A percentile compares a stretch with the other conserved stretches of the same genome.
phyloP scores from a whole-genome alignment of 2,113 vertebrate genomes.

The Mellivora capensis region DNA sequence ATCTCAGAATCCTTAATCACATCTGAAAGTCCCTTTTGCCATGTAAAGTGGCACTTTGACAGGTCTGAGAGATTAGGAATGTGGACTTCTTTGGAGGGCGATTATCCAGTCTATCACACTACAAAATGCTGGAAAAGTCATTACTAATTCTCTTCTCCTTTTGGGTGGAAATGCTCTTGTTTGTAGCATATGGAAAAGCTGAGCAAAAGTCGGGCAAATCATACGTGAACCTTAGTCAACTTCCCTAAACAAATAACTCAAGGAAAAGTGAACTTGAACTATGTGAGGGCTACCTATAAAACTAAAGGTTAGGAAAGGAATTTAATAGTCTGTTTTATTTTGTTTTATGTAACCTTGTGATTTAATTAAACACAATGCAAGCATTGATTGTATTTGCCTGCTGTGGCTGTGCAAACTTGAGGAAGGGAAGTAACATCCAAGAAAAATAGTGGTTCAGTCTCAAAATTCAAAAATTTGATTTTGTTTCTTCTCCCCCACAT shows the following conservation, averaged over 20 bases:
- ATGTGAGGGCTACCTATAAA: background rate
- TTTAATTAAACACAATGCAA: constrained; percentile 32
- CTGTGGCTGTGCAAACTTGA: background rate
- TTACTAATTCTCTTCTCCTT: constrained; percentile 1
- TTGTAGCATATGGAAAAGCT: background rate
- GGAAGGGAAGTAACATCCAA: background rate
- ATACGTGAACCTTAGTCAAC: background rate
- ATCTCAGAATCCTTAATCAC: background rate
- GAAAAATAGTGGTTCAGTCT: background rate
- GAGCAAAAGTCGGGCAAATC: constrained; percentile 4
- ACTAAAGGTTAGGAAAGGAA: background rate
- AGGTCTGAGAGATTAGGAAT: background rate
- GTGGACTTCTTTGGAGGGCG: background rate
- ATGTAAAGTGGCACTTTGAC: background rate
- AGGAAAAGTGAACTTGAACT: background rate
- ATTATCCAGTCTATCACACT: background rate
- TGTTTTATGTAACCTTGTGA: background rate
- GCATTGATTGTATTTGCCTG: background rate
- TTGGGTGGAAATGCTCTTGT: background rate
- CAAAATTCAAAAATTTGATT: background rate
- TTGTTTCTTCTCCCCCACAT: background rate
- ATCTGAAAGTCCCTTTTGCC: background rate
- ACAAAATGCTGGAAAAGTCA: background rate
- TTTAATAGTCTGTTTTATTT: background rate
- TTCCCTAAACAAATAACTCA: background rate